A percentile compares a stretch with the other conserved stretches of the same genome.
These are phyloP conservation scores for Mustela nigripes DNA, from an alignment of 2,113 vertebrate genomes.

Conservation along the genomic window DNA sequence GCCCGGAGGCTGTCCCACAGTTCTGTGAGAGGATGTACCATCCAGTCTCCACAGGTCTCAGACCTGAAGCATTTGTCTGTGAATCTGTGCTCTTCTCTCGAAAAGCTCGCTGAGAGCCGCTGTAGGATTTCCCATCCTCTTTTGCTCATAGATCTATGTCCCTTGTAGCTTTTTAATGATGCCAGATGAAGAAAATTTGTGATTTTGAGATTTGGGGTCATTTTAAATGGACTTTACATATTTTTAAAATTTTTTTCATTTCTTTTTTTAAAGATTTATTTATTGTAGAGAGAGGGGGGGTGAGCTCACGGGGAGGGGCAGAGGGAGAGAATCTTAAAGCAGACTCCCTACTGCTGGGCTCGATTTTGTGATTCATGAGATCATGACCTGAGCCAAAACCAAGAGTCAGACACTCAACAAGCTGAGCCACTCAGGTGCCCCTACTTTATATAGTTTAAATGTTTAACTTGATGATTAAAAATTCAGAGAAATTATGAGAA, in stretches of 20 bases:
- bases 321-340: not conserved
- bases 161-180: accelerated
- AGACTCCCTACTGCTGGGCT: not conserved
- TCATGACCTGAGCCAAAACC: not conserved
- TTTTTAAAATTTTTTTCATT: not conserved
- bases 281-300: not conserved
- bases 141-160: not conserved
- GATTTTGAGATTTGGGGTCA: not conserved
- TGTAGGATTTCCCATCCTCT: not conserved
- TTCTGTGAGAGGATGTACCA: accelerated
- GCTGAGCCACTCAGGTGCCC: not conserved
- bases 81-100: not conserved
- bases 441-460: not conserved
- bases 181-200: not conserved
- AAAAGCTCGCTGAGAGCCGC: too few relatives aligned
- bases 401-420: not conserved
- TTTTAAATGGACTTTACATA: not conserved
- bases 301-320: not conserved
- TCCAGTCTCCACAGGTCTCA: too few relatives aligned
- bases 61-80: not conserved
- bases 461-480: not conserved
- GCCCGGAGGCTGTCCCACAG: not conserved
- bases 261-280: not conserved
- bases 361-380: not conserved
- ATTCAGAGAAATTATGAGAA: not conserved